Conservation (phyloP, 2,888 invertebrate species). For the Philhelius pedissequus region DNA sequence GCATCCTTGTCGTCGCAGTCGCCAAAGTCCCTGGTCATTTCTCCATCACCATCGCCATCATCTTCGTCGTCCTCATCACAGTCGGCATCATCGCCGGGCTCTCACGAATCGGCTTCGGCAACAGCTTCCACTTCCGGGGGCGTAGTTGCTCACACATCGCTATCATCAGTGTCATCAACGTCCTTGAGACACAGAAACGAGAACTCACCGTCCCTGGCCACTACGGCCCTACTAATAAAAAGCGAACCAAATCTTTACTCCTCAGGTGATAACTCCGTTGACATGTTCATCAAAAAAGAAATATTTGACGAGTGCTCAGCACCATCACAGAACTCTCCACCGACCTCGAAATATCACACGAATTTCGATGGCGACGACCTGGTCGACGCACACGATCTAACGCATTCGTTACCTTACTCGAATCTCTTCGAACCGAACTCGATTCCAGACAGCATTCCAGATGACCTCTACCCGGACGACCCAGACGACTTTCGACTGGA, state of each 20-base stretch:
- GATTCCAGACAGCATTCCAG: conserved; percentile 78
- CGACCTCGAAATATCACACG: conserved; percentile 77
- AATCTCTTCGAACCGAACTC: conserved; percentile 78
- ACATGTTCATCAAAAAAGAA: conserved; percentile 78
- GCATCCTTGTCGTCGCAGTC: conserved; percentile 67
- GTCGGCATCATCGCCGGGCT: conserved; percentile 66
- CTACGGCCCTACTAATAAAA: conserved; percentile 76
- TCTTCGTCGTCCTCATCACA: conserved; percentile 67
- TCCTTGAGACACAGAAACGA: conserved; percentile 58
- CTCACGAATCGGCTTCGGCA: conserved; percentile 29
- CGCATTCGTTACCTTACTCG: conserved; percentile 77
- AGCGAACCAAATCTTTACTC: conserved; percentile 78
- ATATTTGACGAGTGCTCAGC: conserved; percentile 77
- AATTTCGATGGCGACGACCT: conserved; percentile 77
- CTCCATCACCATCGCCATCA: conserved; percentile 69
- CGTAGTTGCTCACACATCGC: conserved; percentile 29
- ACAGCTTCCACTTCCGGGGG: conserved; percentile 51
- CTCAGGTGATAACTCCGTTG: conserved; percentile 77
- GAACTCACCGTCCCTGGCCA: conserved; percentile 77
- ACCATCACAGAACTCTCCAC: conserved; percentile 77
- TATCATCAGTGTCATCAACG: conserved; percentile 54
- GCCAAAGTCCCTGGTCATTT: conserved; percentile 47
- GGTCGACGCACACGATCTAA: conserved; percentile 77
- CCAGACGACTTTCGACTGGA: conserved; percentile 78
- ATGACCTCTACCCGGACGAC: conserved; percentile 77